Evolutionary conservation across 2,888 invertebrate species (phyloP), one percentile per base, ranked within the genome.

Genomic region (Augochlorella aurata): DNA sequence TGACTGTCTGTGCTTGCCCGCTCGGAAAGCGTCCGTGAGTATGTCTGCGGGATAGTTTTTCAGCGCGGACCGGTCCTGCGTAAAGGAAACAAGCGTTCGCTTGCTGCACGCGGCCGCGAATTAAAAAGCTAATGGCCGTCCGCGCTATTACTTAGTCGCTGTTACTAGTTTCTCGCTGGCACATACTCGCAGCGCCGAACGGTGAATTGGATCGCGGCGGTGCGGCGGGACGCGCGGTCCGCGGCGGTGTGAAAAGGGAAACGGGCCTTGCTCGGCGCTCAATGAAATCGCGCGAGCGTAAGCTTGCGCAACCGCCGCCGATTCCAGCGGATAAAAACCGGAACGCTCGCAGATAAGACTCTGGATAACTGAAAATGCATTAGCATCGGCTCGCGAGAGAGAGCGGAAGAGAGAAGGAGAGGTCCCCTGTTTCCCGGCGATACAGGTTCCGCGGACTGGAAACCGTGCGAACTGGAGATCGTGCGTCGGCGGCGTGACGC

Each of bases 241-340:
- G 54, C 3, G 29, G 10, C 50, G 14, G 71, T 54, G 82, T 52
- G 75, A 82, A 82, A 82, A 77, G 73, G 82, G 68, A 82, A 82
- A 77, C 69, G 58, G 67, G 38, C 38, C 47, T 49, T 29, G 73
- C 18, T 69, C 69, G 73, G 47, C 16, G 63, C 44, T 82, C 72
- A 82, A 82, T 82, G 82, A 82, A 82, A 82, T 77, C 82, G 49
- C 58, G 58, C 58, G 58, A 58, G 58, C 58, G 58, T 38, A 38
- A 38, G 52, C 58, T 82, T 82, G 82, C 82, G 82, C 74, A 82
- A 82, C 52, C n/a, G 18, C 12, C 29, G 18, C 58, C 58, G 79
- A 79, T 67, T 49, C 67, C 68, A 24, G 16, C 47, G 70, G 9
- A 73, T 61, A 82, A 70, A 72, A 82, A 82, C 69, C 38, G 68